These are phyloP conservation scores for Stegophylla sp. DNA, from an alignment of 2,888 invertebrate species.

Conservation along the genomic window DNA sequence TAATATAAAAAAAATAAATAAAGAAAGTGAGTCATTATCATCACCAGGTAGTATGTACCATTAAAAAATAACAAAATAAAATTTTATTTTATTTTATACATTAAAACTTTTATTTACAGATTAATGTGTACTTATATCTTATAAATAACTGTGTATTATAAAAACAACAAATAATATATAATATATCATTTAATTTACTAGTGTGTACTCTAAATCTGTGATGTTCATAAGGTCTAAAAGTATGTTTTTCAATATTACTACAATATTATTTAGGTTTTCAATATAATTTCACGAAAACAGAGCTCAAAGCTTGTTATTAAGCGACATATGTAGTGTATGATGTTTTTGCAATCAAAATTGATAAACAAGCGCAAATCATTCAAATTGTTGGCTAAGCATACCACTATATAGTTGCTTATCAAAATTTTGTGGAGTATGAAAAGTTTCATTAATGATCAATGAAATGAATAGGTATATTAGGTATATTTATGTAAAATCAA, in stretches of 20 bases:
- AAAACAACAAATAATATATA: not conserved
- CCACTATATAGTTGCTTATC: conserved; percentile 4
- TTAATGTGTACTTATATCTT: no score
- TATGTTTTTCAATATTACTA: conserved; percentile 21
- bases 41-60: no score
- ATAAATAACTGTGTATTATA: no score
- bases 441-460: conserved; percentile 9
- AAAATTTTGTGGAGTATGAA: not conserved
- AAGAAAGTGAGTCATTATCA: no score
- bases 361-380: conserved; percentile 43
- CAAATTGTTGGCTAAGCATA: conserved; percentile 43
- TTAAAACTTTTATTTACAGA: no score
- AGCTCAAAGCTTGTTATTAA: conserved; percentile 46
- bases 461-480: not conserved
- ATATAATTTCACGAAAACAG: conserved; percentile 19
- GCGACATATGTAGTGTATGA: conserved; percentile 22
- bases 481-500: not conserved
- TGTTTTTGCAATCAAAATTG: conserved; percentile 11
- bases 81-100: no score
- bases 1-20: no score
- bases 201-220: no score
- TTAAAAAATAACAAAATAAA: no score
- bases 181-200: no score
- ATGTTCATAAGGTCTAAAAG: not conserved
- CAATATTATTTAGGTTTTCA: not conserved